Evolutionary conservation across 2,888 invertebrate genomes (phyloP).

Genomic region (Rhagonycha fulva): DNA sequence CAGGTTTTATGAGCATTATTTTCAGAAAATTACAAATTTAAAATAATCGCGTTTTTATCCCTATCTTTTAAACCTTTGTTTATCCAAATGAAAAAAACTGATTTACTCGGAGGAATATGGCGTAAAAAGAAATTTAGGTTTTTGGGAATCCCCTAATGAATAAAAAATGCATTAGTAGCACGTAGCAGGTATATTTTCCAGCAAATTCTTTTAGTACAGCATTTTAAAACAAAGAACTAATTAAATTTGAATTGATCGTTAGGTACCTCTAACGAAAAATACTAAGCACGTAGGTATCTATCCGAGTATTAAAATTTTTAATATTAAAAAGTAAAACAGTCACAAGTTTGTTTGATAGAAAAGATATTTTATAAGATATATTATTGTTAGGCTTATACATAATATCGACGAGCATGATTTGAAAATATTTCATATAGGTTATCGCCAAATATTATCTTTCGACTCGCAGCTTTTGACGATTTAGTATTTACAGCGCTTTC

Average conservation of each 20-base stretch:
- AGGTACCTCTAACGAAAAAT: background rate
- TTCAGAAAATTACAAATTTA: background rate
- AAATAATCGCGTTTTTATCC: background rate
- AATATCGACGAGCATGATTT: background rate
- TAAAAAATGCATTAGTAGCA: background rate
- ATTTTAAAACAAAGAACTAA: no score
- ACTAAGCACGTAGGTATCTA: background rate
- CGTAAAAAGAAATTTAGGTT: background rate
- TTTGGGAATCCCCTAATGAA: background rate
- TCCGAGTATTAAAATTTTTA: background rate
- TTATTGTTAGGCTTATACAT: background rate
- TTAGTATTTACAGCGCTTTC: background rate
- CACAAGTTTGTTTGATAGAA: background rate
- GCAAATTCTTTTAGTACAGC: background rate
- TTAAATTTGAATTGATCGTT: no score
- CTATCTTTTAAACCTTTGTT: background rate
- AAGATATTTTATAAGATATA: background rate
- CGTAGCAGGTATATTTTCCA: background rate
- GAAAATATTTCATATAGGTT: background rate
- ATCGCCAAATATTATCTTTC: constrained; percentile 16
- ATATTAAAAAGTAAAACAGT: background rate
- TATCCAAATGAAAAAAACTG: background rate
- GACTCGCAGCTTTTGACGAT: background rate
- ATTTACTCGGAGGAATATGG: background rate
- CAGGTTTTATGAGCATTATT: no score